These are phyloP conservation scores for Parthenolecanium corni DNA, from an alignment of 2,888 invertebrate genomes.

Conservation along the genomic window DNA sequence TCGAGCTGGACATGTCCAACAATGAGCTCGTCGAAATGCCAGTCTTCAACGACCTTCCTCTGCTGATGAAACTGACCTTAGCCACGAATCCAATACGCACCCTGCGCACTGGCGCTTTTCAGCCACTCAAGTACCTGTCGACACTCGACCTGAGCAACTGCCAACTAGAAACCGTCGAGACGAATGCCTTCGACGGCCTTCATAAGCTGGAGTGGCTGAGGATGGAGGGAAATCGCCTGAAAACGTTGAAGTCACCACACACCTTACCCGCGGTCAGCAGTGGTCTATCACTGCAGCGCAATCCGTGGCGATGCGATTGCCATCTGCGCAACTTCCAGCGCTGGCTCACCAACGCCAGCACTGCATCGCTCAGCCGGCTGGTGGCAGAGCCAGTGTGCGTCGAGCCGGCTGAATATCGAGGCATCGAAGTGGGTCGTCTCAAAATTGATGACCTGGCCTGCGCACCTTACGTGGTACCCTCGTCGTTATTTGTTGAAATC, in stretches of 20 bases:
- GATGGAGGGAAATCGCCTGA: conserved; percentile 66
- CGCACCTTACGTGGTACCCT: conserved; percentile 59
- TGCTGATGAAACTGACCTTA: conserved; percentile 69
- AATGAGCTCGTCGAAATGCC: conserved; percentile 63
- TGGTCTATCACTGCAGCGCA: conserved; percentile 70
- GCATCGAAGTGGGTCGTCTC: conserved; percentile 55
- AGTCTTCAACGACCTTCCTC: conserved; percentile 64
- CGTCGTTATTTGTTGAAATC: conserved; percentile 59
- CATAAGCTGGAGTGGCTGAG: conserved; percentile 72
- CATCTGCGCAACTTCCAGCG: conserved; percentile 60
- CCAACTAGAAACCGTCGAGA: conserved; percentile 62
- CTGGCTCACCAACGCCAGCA: conserved; percentile 63
- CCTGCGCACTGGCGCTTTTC: conserved; percentile 59
- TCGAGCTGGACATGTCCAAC: conserved; percentile 74
- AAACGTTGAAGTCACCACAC: conserved; percentile 36
- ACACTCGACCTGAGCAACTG: conserved; percentile 72
- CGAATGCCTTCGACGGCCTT: conserved; percentile 68
- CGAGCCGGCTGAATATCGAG: conserved; percentile 54
- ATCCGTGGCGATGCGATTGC: conserved; percentile 84
- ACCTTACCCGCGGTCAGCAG: conserved; percentile 63
- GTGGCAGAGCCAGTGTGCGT: conserved; percentile 66
- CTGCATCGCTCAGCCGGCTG: conserved; percentile 52
- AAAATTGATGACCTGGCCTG: conserved; percentile 64
- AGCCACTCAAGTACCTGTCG: conserved; percentile 60
- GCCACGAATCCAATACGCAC: conserved; percentile 69